These are phyloP conservation scores for Thripadectes ignobilis DNA, from an alignment of 2,797 vertebrate species.

Conservation along the genomic window DNA sequence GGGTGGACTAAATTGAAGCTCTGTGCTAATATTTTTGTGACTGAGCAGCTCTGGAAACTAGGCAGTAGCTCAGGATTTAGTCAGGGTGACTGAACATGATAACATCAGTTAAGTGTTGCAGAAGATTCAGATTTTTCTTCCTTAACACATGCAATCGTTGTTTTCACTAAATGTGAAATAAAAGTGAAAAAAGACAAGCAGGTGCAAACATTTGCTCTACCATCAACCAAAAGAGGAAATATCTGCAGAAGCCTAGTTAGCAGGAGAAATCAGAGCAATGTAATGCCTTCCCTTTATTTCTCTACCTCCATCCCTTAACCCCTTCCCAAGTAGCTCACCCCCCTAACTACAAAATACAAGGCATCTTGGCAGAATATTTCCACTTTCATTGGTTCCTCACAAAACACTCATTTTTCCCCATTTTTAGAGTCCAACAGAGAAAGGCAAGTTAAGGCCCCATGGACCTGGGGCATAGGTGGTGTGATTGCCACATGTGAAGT, in stretches of 20 bases:
- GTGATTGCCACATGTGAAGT: neutral
- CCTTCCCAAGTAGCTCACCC: neutral
- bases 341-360: neutral
- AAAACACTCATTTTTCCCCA: neutral
- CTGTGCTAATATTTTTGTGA: neutral
- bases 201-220: neutral
- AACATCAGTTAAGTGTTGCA: neutral
- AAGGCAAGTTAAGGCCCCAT: neutral
- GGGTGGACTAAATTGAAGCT: neutral
- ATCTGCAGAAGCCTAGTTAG: neutral
- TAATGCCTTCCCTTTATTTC: neutral
- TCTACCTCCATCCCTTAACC: neutral
- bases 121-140: neutral
- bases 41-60: neutral
- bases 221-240: neutral
- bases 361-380: neutral
- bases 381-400: neutral
- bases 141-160: fast-evolving
- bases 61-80: neutral
- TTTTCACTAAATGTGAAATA: neutral
- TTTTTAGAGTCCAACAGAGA: neutral
- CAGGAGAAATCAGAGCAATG: neutral
- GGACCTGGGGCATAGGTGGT: neutral
- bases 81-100: neutral
- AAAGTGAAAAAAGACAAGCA: neutral